phyloP scores from a whole-genome alignment of 2,113 vertebrate species.

The Oxyruncus cristatus region DNA sequence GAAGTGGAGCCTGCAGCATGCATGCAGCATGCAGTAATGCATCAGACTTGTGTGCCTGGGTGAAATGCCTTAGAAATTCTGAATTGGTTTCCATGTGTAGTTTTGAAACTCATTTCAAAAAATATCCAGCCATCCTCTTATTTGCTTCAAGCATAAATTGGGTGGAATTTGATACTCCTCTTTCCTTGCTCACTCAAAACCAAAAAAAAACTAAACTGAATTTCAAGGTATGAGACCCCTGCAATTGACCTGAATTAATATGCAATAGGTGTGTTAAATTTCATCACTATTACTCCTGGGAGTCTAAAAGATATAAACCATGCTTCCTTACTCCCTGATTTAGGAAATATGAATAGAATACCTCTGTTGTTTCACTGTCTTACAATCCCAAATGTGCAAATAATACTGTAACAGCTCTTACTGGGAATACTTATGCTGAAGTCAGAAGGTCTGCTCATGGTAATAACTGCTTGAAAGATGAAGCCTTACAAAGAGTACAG shows the following conservation, averaged over 20 bases:
- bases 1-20: conserved; percentile 31
- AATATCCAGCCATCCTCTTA: background rate
- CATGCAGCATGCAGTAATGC: conserved; percentile 43
- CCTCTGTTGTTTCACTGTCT: background rate
- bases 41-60: conserved; percentile 22
- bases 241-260: background rate
- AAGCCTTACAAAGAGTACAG: background rate
- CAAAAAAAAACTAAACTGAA: background rate
- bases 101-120: background rate
- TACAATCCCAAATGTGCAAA: background rate
- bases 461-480: background rate
- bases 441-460: background rate
- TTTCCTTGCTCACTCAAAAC: background rate
- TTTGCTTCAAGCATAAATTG: background rate
- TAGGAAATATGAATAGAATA: background rate
- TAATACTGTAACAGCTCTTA: background rate
- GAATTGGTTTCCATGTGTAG: background rate
- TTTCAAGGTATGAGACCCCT: background rate
- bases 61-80: conserved; percentile 35
- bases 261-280: background rate
- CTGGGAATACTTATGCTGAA: background rate
- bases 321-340: background rate
- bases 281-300: background rate
- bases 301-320: background rate
- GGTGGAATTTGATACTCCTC: conserved; percentile 9